Evolutionary conservation across 2,888 invertebrate species (phyloP).

Genomic region (Cephus runcator): DNA sequence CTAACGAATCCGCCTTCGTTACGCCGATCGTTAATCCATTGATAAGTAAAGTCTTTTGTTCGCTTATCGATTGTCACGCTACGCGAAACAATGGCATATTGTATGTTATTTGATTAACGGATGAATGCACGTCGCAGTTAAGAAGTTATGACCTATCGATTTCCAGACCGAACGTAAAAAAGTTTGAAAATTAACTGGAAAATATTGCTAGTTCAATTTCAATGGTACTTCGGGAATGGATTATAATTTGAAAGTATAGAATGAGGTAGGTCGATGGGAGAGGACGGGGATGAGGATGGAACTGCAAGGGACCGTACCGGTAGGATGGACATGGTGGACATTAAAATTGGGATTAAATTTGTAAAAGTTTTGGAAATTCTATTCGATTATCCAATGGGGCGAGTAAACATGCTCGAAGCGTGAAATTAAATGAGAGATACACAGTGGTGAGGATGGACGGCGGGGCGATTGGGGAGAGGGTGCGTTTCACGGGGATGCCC

Average conservation of each 20-base stretch:
- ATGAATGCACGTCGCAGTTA: neutral
- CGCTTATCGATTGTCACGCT: neutral
- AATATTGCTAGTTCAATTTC: neutral
- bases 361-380: neutral
- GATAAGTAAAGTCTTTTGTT: neutral
- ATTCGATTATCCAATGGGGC: slow-evolving; percentile 30
- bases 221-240: too few species aligned
- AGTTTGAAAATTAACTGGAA: neutral
- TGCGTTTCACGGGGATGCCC: slow-evolving; percentile 10
- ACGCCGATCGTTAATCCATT: neutral
- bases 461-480: neutral
- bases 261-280: too few species aligned
- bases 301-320: neutral
- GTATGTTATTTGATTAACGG: neutral
- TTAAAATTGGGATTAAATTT: neutral
- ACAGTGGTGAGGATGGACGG: neutral
- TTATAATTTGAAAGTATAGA: too few species aligned
- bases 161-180: neutral
- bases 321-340: neutral
- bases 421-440: slow-evolving; percentile 29
- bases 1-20: neutral
- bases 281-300: too few species aligned
- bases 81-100: neutral
- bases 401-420: slow-evolving; percentile 33
- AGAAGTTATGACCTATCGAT: neutral